Base-by-base conservation (phyloP, 2,797 vertebrate species). In the Chelidonichthys spinosus region DNA sequence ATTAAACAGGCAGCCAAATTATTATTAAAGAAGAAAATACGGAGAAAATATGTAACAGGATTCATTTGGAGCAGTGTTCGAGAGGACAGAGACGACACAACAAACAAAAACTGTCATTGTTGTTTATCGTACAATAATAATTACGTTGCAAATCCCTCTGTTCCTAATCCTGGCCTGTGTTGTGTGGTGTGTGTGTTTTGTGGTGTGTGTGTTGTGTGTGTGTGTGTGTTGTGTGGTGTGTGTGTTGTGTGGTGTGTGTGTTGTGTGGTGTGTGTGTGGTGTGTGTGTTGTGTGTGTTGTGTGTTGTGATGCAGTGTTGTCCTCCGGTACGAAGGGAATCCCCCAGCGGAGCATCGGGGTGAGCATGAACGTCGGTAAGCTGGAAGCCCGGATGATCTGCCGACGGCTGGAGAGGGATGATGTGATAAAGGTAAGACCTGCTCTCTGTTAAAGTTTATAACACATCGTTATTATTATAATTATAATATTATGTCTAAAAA, bases 321-420 rank as follows among this genome's bases (percentile, higher is more conserved):
- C 95, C 61, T 93, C 92, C 59, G 97, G 97, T 63, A 94, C 96
- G 1, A 97, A 94, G 86, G 98, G 98, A 60, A 95, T 97, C 77
- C 92, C 97, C 18, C 95, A 97, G 86, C 90, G 93, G 1, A 92
- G 90, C 15, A 89, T 99, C 47, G 88, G 92, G 10, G 71, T 83
- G n/a, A 94, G 89, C 11, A 95, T 99, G 95, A 97, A 97, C 0
- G 79, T 99, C n/a, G 96, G 97, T 1, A 97, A 96, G 64, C 94
- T 98, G 78, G 98, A 99, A 87, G 93, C 95, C 1, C 95, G 98
- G 10, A 99, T 98, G 97, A 75, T 99, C 53, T 97, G 97, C 76
- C 94, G 96, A 36, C 90, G 95, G 49, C 87, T 99, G 81, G 96
- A 97, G 74, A 93, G 95, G 63, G 95, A 96, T 37, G 94, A 94